Evolutionary conservation across 2,113 vertebrate genomes (phyloP), one percentile per base, ranked within the genome.

Genomic region (Pithys albifrons): DNA sequence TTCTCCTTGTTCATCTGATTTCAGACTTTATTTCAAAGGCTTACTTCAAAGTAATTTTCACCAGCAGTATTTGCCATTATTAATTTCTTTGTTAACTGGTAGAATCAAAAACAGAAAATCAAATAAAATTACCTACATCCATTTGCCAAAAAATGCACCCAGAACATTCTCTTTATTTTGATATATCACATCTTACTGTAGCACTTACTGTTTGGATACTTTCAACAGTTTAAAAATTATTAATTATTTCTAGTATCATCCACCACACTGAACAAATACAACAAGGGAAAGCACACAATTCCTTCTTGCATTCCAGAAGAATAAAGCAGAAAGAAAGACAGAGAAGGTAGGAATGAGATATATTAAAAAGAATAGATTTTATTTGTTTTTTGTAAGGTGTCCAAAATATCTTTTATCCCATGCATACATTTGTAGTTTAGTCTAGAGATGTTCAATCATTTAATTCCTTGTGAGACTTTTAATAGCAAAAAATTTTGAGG

Each of bases 371-470:
- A 89, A 49, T 5, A 37, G 6, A 37, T 28, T 64, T 24, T 2
- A 3, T 7, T 7, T 54, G 41, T 43, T n/a, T 48, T 27, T 14
- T 0, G 14, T 24, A 29, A 39, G 3, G 16, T 51, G 82, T 79
- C 43, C 19, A 88, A 79, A 67, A 13, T 43, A 45, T 33, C 33
- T 39, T 48, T 19, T 20, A 4, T 31, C n/a, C 33, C 15, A 37
- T 0, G 0, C 0, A 4, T 25, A 41, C 17, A 39, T 12, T 27
- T 9, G 7, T 55, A 51, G 33, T 52, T 75, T 71, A 74, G 43
- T 57, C 35, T 43, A 43, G 35, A 25, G 14, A 19, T 25, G 17
- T 25, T 72, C 31, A 61, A 12, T n/a, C 28, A 12, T n/a, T 86
- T 49, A n/a, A 55, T 55, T 64, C 19, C 33, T 46, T 57, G 4